Evolutionary conservation across 2,113 vertebrate genomes (phyloP).

Genomic region (Chlorodrepanis virens): DNA sequence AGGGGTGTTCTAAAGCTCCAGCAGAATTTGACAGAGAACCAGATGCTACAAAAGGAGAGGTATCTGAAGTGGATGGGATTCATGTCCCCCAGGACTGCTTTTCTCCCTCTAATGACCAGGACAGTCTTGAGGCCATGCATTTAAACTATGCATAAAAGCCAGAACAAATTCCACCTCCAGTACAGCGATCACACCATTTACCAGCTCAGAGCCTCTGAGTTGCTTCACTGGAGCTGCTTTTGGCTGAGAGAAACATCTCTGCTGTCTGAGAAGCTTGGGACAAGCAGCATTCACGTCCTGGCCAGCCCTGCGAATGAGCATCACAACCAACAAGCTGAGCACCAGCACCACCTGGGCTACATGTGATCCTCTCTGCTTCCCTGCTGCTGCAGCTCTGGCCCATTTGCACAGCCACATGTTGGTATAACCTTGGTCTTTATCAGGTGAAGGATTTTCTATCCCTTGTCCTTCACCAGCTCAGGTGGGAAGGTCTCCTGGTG

Average conservation of each 20-base stretch:
- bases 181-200: not conserved
- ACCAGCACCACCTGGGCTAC: not conserved
- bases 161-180: not conserved
- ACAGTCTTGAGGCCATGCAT: not conserved
- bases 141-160: not conserved
- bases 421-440: not conserved
- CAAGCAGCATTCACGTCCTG: not conserved
- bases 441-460: not conserved
- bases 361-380: fast-evolving
- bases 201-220: not conserved
- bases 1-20: not conserved
- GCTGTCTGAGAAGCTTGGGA: not conserved
- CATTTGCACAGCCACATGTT: not conserved
- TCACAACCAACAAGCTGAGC: not conserved
- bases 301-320: not conserved
- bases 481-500: not conserved
- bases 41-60: not conserved
- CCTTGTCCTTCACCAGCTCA: not conserved
- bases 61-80: not conserved
- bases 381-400: not conserved
- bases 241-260: not conserved
- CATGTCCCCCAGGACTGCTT: not conserved
- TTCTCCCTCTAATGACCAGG: not conserved
- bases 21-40: not conserved
- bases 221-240: not conserved